Base-by-base conservation (phyloP, 1,140 invertebrate genomes). In the Drosophila teissieri region DNA sequence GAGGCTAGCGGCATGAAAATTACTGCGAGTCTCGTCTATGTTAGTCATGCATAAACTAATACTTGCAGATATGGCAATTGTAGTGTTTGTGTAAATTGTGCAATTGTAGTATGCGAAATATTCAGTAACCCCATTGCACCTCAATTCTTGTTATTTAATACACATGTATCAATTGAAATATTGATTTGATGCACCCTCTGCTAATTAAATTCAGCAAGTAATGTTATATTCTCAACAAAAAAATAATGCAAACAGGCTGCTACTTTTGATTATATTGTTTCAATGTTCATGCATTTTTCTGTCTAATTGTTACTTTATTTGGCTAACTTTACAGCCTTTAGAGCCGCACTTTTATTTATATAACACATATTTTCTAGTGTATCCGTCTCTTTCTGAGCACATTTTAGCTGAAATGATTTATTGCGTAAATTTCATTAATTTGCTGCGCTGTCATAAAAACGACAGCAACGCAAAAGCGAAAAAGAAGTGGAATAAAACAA, bases 381-480 rank as follows among this genome's bases (percentile, higher is more conserved):
- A 19, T 36, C 34, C 27, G 6, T 15, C 49, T 22, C 15, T 55
- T 17, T 48, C 77, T 24, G 27, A 27, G 42, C 56, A 72, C 11
- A 6, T 48, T 27, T 27, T 31, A 44, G 19, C 12, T 53, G 31
- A 76, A 88, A 88, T 85, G 82, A 85, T 85, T 85, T 85, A 85
- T 85, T 82, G 74, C 78, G 54, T 53, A 79, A 78, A 85, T 85
- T 85, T 88, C 79, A 85, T 85, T 85, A 85, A 85, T 85, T 85
- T 88, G 82, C 69, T 82, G 83, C 54, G 83, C 83, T 88, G 82
- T 88, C 82, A 85, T 85, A 85, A 85, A 85, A 88, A 67, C 63
- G 55, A 73, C 67, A 70, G 37, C 54, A 62, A 19, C 54, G 61
- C 70, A 51, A 44, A 37, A 75, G 37, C 40, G 10, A 53, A 45